Conservation (phyloP, 64 coral and sea anemone species). For the Montipora efflorescens region DNA sequence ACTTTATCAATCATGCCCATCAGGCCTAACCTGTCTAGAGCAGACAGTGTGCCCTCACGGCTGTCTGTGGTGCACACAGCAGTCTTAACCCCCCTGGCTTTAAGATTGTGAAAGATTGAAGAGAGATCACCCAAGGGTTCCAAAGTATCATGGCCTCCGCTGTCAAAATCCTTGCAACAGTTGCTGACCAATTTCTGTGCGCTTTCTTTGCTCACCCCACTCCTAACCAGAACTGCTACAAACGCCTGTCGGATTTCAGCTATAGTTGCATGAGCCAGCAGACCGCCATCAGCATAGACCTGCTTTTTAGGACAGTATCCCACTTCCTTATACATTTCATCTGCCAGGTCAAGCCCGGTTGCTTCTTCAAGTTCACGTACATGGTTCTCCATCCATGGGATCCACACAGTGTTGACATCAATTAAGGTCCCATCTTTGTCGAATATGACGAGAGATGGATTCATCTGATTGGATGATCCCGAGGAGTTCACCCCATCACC, state of each 20-base stretch:
- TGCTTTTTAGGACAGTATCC: slow-evolving; percentile 81
- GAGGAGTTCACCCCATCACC: slow-evolving; percentile 72
- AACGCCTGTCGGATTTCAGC: slow-evolving; percentile 85
- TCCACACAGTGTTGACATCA: slow-evolving; percentile 90
- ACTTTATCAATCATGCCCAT: slow-evolving; percentile 82
- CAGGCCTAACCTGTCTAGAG: slow-evolving; percentile 76
- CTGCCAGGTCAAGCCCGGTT: slow-evolving; percentile 71
- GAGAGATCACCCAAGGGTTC: slow-evolving; percentile 81
- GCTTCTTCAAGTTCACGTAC: slow-evolving; percentile 72
- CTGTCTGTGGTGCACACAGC: slow-evolving; percentile 91
- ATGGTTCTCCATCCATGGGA: slow-evolving; percentile 86
- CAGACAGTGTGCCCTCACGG: slow-evolving; percentile 81
- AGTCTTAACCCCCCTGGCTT: slow-evolving; percentile 78
- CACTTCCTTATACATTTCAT: slow-evolving; percentile 80
- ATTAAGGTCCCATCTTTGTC: slow-evolving; percentile 99
- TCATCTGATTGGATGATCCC: slow-evolving; percentile 4
- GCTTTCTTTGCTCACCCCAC: slow-evolving; percentile 53
- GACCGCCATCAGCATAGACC: slow-evolving; percentile 69
- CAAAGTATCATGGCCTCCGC: slow-evolving; percentile 59
- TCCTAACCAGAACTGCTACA: slow-evolving; percentile 77
- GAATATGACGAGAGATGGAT: slow-evolving; percentile 84
- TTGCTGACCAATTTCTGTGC: slow-evolving; percentile 68
- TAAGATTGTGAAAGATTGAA: slow-evolving; percentile 78
- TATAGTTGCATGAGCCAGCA: slow-evolving; percentile 90
- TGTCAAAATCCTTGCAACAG: slow-evolving; percentile 89